Base-by-base conservation (phyloP, 2,797 vertebrate species). In the Acanthurus tractus region DNA sequence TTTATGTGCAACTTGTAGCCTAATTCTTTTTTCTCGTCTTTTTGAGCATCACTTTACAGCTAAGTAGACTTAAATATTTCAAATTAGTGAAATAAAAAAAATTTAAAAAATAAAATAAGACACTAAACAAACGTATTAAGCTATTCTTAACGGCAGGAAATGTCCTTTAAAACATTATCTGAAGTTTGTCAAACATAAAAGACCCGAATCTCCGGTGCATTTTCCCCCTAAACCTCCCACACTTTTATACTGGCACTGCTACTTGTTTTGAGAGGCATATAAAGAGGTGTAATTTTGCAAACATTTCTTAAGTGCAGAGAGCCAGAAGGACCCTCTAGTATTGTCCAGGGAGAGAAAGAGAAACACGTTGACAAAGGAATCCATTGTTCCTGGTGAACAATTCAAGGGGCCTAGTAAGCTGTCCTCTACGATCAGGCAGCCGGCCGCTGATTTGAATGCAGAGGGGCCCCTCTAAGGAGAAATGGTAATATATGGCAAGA, bases 201-300 rank as follows among this genome's bases (percentile, higher is more conserved):
- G 58, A 68, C 78, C 56, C 56, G 22, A 86, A 84, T 82, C 74
- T 78, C 58, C 38, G 40, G 50, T 86, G 62, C 49, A 76, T 77
- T 84, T 79, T 50, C 69, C 20, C 68, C 53, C 70, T 36, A 75
- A 89, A 88, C 91, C 86, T 84, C 88, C 80, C 87, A 89, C 90
- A 91, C 89, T 86, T 91, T 95, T 95, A 91, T 94, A 89, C 90
- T 91, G 90, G 86, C 81, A 68, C 79, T 77, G 87, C 82, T 93
- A 87, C 93, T 95, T 94, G 92, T 93, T 95, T 94, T 93, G 95
- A 95, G 95, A 92, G 92, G 86, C 78, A 74, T 83, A 94, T 78
- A 85, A 94, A 95, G 94, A 96, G 95, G 96, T 96, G 93, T 96
- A 96, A 96, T 96, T 97, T 97, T 96, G 96, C 95, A 96, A 97